Evolutionary conservation across 1,140 invertebrate species (phyloP), one percentile per base, ranked within the genome.

Genomic region (Anagrus nilaparvatae): DNA sequence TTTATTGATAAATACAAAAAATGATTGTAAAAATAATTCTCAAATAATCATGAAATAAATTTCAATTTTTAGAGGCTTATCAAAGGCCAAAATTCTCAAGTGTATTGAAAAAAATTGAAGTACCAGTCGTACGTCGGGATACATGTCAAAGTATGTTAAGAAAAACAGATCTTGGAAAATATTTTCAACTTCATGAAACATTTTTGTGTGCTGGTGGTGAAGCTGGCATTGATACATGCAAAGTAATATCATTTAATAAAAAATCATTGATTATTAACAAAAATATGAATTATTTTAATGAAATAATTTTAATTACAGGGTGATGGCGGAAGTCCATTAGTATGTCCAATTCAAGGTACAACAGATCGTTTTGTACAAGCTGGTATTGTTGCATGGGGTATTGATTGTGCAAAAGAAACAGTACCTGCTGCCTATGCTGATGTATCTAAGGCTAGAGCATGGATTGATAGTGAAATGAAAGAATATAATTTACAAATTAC

Each of bases 351-450:
- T 33, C 54, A 60, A 44, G 66, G 58, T 1, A 61, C 77, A 27
- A 68, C 72, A 1, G 50, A 51, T 3, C 65, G 68, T 2, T 81
- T 71, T 46, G 63, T 67, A 18, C 77, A 79, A 52, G 77, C 72
- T 10, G 81, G 81, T 38, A 75, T 81, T 18, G 77, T 82, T 4
- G 71, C 78, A 1, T 81, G 77, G 77, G 78, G 77, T 13, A 75
- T 78, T 54, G 74, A 73, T 4, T 78, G 76, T 24, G 81, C 78
- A 0, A 72, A 78, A 47, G 60, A 69, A 21, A 69, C 74, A 41
- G 73, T 80, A 14, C 87, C 87, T 1, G 86, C 78, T 2, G 84
- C 85, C 7, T 91, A 90, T 53, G 82, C 81, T 0, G 81, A 81
- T 49, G 74, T 89, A 2, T 72, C 81, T 3, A 46, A 63, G 3